phyloP scores from a whole-genome alignment of 2,113 vertebrate species.

The Rhinogobius similis region DNA sequence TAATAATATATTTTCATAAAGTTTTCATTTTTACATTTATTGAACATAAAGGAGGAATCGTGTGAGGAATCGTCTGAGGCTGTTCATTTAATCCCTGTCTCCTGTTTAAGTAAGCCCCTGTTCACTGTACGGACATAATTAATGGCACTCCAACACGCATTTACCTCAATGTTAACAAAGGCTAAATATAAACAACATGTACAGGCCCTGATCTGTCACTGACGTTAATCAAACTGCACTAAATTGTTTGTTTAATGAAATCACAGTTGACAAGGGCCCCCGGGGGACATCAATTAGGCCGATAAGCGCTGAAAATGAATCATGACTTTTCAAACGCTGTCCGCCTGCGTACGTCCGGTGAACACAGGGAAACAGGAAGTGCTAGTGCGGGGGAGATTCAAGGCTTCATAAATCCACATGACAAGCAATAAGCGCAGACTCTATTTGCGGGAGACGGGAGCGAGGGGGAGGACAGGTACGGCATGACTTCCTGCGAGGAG shows the following conservation, averaged over 20 bases:
- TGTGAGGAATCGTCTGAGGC: neutral
- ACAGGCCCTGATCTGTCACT: constrained; percentile 63
- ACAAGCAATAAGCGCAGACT: constrained; percentile 39
- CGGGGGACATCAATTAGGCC: constrained; percentile 69
- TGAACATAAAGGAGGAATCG: neutral
- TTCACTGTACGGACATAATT: constrained; percentile 31
- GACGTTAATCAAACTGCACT: constrained; percentile 75
- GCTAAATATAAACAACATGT: constrained; percentile 38
- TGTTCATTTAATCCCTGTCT: neutral
- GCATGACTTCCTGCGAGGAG: constrained; percentile 40
- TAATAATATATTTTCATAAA: neutral
- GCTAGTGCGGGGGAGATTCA: constrained; percentile 59
- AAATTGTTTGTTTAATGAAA: constrained; percentile 78
- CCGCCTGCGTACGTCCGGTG: constrained; percentile 56
- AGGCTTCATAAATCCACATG: constrained; percentile 59
- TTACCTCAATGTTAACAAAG: constrained; percentile 29
- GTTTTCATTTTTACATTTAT: no score
- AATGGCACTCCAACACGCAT: constrained; percentile 19
- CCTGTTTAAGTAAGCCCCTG: neutral
- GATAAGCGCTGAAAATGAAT: constrained; percentile 80
- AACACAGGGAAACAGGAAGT: constrained; percentile 74
- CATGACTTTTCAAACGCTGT: constrained; percentile 49
- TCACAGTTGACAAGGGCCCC: constrained; percentile 51
- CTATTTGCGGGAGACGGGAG: constrained; percentile 31
- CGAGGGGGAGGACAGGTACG: constrained; percentile 27